Evolutionary conservation across 2,797 vertebrate species (phyloP).

Genomic region (Sarcoramphus papa): DNA sequence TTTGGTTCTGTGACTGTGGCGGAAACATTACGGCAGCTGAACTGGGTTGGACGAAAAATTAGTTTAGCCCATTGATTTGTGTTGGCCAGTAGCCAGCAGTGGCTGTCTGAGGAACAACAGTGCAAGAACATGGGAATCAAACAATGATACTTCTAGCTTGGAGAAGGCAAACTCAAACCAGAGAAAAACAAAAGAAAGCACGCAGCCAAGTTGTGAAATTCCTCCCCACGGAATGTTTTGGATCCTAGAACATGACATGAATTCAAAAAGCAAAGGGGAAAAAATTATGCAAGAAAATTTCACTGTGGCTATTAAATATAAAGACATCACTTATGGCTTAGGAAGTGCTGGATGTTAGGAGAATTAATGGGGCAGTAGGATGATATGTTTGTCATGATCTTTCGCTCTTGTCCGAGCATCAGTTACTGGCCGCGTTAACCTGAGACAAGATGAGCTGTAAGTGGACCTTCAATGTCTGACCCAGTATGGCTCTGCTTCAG

Average conservation of each 20-base stretch:
- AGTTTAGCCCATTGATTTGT: neutral
- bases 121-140: neutral
- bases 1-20: neutral
- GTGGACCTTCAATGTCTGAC: slow-evolving; percentile 8
- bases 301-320: neutral
- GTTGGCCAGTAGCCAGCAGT: neutral
- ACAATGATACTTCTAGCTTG: neutral
- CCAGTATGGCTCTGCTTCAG: neutral
- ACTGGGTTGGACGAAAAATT: neutral
- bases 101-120: neutral
- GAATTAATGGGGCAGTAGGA: neutral
- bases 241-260: neutral
- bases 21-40: neutral
- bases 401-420: slow-evolving; percentile 10
- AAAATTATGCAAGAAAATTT: neutral
- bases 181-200: neutral
- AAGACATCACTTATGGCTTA: neutral
- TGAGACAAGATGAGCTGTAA: neutral
- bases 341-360: neutral
- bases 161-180: neutral
- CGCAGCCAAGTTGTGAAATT: neutral
- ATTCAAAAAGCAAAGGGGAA: neutral
- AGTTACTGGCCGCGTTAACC: slow-evolving; percentile 31
- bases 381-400: slow-evolving; percentile 7
- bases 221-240: neutral